phyloP scores from a whole-genome alignment of 2,113 vertebrate genomes.

The Anhinga anhinga region DNA sequence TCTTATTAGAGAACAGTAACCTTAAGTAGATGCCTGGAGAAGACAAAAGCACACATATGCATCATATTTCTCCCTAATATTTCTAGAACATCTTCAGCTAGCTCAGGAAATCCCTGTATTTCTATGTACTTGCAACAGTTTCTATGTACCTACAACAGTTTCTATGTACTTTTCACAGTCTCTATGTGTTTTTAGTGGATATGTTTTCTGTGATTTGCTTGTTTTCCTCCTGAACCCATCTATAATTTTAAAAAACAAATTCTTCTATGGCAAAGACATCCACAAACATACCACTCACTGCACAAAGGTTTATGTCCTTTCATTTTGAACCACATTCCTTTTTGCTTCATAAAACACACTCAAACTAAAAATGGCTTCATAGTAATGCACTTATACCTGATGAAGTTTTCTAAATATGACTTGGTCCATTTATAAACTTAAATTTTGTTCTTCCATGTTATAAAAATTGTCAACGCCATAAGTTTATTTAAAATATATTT shows the following conservation, averaged over 20 bases:
- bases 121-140: neutral
- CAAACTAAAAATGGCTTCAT: neutral
- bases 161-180: neutral
- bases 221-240: neutral
- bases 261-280: neutral
- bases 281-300: neutral
- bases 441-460: neutral
- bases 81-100: neutral
- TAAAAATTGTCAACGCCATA: neutral
- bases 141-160: neutral
- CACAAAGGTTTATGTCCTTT: neutral
- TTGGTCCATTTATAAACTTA: neutral
- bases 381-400: neutral
- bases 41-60: neutral
- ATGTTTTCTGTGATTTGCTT: neutral
- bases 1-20: neutral
- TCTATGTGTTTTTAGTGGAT: neutral
- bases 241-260: neutral
- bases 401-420: neutral
- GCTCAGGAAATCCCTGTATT: neutral
- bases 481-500: neutral
- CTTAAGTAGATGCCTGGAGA: neutral
- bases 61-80: neutral
- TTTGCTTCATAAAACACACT: neutral
- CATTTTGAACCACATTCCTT: neutral